Percentiles rank a stretch among this genome's conserved stretches.
Evolutionary conservation across 2,797 vertebrate species (phyloP).

Genomic region (Iguana delicatissima): DNA sequence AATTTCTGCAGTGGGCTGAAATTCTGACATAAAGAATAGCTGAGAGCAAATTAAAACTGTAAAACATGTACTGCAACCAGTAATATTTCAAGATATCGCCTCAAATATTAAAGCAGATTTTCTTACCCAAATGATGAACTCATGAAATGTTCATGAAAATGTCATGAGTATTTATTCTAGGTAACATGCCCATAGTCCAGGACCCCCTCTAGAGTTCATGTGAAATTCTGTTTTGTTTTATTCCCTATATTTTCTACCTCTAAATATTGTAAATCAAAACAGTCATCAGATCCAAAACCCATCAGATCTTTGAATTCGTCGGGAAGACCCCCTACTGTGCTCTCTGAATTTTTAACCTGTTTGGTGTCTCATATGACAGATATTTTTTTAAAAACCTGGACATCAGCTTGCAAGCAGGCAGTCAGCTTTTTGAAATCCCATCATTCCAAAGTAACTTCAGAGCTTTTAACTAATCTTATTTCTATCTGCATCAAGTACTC

Average conservation of each 20-base stretch:
- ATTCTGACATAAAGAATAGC: conserved; percentile 20
- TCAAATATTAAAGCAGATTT: conserved; percentile 28
- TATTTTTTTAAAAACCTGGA: conserved; percentile 54
- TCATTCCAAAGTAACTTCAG: neutral
- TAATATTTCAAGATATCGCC: conserved; percentile 35
- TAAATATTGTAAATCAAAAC: conserved; percentile 66
- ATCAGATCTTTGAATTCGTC: conserved; percentile 62
- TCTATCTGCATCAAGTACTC: conserved; percentile 15
- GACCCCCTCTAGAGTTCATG: conserved; percentile 39
- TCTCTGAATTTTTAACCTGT: conserved; percentile 72
- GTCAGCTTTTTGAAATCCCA: conserved; percentile 42
- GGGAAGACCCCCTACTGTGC: conserved; percentile 63
- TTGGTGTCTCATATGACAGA: conserved; percentile 60
- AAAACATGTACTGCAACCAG: conserved; percentile 27
- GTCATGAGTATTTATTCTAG: conserved; percentile 36
- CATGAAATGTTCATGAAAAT: conserved; percentile 40
- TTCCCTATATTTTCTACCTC: conserved; percentile 58
- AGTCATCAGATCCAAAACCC: conserved; percentile 54
- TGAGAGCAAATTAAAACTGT: conserved; percentile 43
- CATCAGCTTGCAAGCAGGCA: conserved; percentile 19
- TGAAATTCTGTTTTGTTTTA: conserved; percentile 17
- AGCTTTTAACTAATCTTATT: conserved; percentile 8
- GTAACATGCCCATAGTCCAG: conserved; percentile 36
- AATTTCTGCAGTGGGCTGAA: conserved; percentile 29
- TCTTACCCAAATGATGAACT: conserved; percentile 10